Evolutionary conservation across 2,888 invertebrate genomes (phyloP).

Genomic region (Epsilonema sp.): DNA sequence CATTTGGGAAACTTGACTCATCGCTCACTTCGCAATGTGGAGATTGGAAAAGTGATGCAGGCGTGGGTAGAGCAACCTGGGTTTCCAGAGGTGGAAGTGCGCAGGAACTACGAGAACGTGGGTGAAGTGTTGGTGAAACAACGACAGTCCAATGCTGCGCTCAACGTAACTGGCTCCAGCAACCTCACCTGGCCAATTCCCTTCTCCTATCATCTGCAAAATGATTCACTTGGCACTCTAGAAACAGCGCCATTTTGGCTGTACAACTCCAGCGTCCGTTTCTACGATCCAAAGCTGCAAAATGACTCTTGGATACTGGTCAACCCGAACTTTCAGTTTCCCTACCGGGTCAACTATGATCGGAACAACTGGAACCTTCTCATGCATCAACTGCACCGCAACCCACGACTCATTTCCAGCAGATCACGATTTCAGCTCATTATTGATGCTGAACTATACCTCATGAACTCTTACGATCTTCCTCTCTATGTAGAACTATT

Average conservation of each 20-base stretch:
- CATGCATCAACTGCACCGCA: constrained; percentile 14
- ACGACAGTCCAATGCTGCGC: not conserved
- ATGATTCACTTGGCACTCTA: no score
- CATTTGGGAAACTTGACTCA: constrained; percentile 10
- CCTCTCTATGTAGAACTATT: not conserved
- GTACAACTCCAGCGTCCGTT: constrained; percentile 19
- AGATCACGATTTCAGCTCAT: not conserved
- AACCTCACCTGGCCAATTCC: not conserved
- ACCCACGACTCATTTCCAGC: not conserved
- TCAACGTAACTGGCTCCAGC: not conserved
- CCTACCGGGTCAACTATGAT: constrained; percentile 25
- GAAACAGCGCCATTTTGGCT: constrained; percentile 21
- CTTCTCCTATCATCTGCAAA: no score
- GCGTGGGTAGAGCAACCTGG: constrained; percentile 23
- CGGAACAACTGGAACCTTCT: constrained; percentile 22
- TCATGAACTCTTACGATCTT: not conserved
- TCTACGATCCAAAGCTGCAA: constrained; percentile 20
- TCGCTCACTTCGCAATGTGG: no score
- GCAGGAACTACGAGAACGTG: not conserved
- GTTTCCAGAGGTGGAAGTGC: constrained; percentile 19
- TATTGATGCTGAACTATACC: not conserved
- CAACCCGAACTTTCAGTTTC: constrained; percentile 25
- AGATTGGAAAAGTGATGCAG: constrained; percentile 16
- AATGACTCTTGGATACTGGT: constrained; percentile 18
- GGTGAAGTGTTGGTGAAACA: no score